A percentile compares a stretch with the other conserved stretches of the same genome.
Evolutionary conservation across 2,113 vertebrate genomes (phyloP).

Genomic region (Motacilla alba): DNA sequence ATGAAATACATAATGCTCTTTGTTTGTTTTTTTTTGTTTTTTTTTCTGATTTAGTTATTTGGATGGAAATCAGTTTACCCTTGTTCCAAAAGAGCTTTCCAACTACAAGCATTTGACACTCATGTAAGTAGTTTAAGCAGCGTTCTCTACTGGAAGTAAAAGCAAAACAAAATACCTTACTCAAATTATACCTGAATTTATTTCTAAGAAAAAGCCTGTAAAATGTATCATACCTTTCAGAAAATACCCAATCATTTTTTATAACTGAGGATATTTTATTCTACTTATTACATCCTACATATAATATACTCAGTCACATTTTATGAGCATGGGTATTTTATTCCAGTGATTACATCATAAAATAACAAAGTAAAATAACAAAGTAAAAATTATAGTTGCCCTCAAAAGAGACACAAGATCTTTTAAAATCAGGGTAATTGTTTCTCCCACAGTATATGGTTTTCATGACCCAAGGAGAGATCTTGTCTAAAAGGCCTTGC

Average conservation of each 20-base stretch:
- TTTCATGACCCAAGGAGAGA: neutral
- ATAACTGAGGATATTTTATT: neutral
- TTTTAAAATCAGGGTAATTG: neutral
- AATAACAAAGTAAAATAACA: neutral
- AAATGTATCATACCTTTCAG: neutral
- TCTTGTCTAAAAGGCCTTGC: neutral
- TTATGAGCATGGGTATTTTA: neutral
- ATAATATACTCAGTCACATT: neutral
- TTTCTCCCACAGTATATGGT: neutral
- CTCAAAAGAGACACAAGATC: neutral
- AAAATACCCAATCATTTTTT: neutral
- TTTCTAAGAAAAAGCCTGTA: neutral
- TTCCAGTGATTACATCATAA: neutral
- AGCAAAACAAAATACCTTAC: neutral
- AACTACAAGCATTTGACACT: constrained; percentile 96
- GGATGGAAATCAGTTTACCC: constrained; percentile 96
- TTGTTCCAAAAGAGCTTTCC: constrained; percentile 94
- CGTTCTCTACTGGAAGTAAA: neutral
- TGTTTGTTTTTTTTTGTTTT: neutral
- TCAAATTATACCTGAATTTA: neutral
- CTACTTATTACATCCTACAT: neutral
- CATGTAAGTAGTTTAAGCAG: constrained; percentile 85
- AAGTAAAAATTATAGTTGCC: neutral
- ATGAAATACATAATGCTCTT: neutral
- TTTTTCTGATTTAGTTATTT: constrained; percentile 82